phyloP scores from a whole-genome alignment of 2,113 vertebrate genomes.

The Hippocampus guttulatus region DNA sequence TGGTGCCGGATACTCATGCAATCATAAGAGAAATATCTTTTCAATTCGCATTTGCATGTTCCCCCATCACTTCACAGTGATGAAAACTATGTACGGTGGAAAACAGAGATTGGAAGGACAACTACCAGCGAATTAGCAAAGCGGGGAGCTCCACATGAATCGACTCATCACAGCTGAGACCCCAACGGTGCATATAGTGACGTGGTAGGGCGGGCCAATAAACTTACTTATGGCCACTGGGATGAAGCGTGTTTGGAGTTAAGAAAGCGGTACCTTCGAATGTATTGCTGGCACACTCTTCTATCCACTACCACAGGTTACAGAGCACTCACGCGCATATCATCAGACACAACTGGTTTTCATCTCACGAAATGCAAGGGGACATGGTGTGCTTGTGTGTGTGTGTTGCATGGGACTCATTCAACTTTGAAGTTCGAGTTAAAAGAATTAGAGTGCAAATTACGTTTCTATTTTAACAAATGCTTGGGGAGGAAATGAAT shows the following conservation, averaged over 20 bases:
- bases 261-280: slow-evolving; percentile 28
- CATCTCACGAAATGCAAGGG: slow-evolving; percentile 19
- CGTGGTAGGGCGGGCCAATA: slow-evolving; percentile 9
- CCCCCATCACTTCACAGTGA: too few species aligned
- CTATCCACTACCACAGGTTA: slow-evolving; percentile 26
- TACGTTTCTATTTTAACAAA: slow-evolving; percentile 14
- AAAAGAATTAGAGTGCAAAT: slow-evolving; percentile 18
- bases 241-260: slow-evolving; percentile 22
- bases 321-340: slow-evolving; percentile 5
- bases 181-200: background rate
- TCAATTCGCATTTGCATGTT: too few species aligned
- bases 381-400: background rate
- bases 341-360: background rate
- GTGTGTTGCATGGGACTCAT: slow-evolving; percentile 17
- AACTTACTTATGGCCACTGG: slow-evolving; percentile 31
- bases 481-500: slow-evolving; percentile 39
- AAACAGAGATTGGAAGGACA: background rate
- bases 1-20: too few species aligned
- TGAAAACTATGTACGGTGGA: background rate
- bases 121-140: background rate
- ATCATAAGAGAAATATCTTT: too few species aligned
- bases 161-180: background rate
- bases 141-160: background rate
- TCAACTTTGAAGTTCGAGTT: slow-evolving; percentile 27
- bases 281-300: slow-evolving; percentile 34